Evolutionary conservation across 2,113 vertebrate species (phyloP).

Genomic region (Phocoena sinus): DNA sequence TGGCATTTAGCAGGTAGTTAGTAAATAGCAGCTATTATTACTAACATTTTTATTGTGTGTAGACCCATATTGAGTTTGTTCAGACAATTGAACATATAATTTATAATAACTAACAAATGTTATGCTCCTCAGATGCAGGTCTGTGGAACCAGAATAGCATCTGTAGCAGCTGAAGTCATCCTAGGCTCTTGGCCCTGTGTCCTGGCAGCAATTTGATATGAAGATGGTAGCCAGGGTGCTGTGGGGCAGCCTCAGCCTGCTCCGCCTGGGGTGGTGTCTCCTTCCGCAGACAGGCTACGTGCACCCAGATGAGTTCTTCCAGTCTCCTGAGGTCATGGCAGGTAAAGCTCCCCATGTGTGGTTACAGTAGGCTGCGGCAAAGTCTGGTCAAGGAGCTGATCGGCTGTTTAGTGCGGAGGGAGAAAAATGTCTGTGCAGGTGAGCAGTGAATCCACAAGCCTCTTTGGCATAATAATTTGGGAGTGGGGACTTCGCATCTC

Average conservation of each 20-base stretch:
- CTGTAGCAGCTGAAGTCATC: neutral
- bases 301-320: slow-evolving; percentile 85
- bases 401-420: neutral
- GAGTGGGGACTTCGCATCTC: neutral
- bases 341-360: slow-evolving; percentile 61
- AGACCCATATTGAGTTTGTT: neutral
- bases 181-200: neutral
- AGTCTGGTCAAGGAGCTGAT: neutral
- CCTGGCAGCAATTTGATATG: neutral
- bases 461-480: neutral
- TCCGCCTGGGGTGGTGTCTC: slow-evolving; percentile 80
- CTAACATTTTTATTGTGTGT: neutral
- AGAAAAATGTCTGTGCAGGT: neutral
- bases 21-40: neutral
- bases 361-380: neutral
- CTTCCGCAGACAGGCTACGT: slow-evolving; percentile 82
- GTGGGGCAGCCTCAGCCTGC: slow-evolving; percentile 76
- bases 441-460: neutral
- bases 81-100: neutral
- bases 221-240: slow-evolving; percentile 60
- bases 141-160: neutral
- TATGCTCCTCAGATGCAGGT: neutral
- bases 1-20: neutral
- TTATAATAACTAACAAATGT: neutral
- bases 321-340: slow-evolving; percentile 85